Evolutionary conservation across 2,888 invertebrate genomes (phyloP), one percentile per base, ranked within the genome.

Genomic region (Rhagophthalmus giganteus): DNA sequence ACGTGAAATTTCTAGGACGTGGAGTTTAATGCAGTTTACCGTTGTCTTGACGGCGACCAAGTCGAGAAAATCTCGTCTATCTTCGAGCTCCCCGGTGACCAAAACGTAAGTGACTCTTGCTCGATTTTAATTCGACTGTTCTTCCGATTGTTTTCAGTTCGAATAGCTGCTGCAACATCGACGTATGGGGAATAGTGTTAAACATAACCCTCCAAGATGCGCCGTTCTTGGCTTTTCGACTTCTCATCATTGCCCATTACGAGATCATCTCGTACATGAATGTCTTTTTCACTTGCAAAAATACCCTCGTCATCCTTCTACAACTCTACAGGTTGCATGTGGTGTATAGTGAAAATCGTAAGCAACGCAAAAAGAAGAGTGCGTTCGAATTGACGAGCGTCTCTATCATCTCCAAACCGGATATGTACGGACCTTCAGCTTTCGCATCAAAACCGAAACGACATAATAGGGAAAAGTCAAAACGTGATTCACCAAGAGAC

Each of bases 241-340:
- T 95, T 1, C 80, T 94, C 15, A 85, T 96, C 31, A 94, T 96
- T 51, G 82, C 88, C 6, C 88, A 92, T 65, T 94, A 90, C 72
- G 83, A 86, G 58, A 91, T 95, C 16, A 87, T 94, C 59, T 94
- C 90, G 65, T 94, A 96, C 68, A 94, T 94, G 87, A 95, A 95
- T 72, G 90, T 95, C 11, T 96, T 96, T 77, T 96, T 96, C 76
- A 94, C 94, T 0, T 94, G 93, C 75, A 90, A 93, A 76, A 93
- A 91, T 66, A 88, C 88, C 0, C 74, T 93, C 72, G 94, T 96
- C 6, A 94, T 95, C 52, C 74, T 93, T 1, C 79, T 96, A 0
- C 91, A 94, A 72, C 78, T 93, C 46, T 94, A 94, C 69, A 78
- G 93, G 3, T 77, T 94, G 0, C 88, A 90, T 67, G 90, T 91